phyloP scores from a whole-genome alignment of 2,888 invertebrate genomes.

The Spodoptera littoralis region DNA sequence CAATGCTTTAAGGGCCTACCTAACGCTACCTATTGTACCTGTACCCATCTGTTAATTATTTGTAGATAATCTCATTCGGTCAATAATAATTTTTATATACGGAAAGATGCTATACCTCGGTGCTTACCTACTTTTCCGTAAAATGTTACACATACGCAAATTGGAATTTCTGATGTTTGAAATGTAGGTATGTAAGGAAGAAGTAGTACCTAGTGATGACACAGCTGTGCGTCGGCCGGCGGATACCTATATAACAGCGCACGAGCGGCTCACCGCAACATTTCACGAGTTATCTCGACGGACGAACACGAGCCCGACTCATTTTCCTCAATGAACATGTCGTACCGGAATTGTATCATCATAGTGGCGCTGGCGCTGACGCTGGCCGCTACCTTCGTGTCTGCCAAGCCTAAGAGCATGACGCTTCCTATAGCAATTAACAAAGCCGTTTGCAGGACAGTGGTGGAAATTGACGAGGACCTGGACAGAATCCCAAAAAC shows the following conservation, averaged over 20 bases:
- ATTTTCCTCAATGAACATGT: constrained; percentile 38
- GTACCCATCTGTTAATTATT: too few relatives aligned
- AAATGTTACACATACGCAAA: neutral
- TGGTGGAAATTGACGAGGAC: constrained; percentile 62
- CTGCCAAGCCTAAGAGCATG: constrained; percentile 26
- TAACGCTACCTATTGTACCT: too few relatives aligned
- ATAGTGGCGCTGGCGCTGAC: constrained; percentile 19
- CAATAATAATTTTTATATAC: too few relatives aligned
- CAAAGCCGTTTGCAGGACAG: constrained; percentile 47
- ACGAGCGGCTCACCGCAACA: constrained; percentile 8
- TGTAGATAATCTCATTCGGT: too few relatives aligned
- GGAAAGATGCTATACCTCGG: too few relatives aligned
- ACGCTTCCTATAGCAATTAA: constrained; percentile 7
- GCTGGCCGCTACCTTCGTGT: constrained; percentile 7
- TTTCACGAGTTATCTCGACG: constrained; percentile 25
- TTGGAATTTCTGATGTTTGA: neutral
- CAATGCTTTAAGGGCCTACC: too few relatives aligned
- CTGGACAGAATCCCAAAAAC: constrained; percentile 65
- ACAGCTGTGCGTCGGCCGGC: neutral
- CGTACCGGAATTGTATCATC: constrained; percentile 20
- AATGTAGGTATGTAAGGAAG: neutral
- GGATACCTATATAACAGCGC: constrained; percentile 24
- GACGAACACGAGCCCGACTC: constrained; percentile 22
- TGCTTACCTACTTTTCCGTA: too few relatives aligned
- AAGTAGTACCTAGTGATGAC: constrained; percentile 8